A percentile compares a stretch with the other conserved stretches of the same genome.
phyloP scores from a whole-genome alignment of 1,140 invertebrate genomes.

The Diorhabda carinulata region DNA sequence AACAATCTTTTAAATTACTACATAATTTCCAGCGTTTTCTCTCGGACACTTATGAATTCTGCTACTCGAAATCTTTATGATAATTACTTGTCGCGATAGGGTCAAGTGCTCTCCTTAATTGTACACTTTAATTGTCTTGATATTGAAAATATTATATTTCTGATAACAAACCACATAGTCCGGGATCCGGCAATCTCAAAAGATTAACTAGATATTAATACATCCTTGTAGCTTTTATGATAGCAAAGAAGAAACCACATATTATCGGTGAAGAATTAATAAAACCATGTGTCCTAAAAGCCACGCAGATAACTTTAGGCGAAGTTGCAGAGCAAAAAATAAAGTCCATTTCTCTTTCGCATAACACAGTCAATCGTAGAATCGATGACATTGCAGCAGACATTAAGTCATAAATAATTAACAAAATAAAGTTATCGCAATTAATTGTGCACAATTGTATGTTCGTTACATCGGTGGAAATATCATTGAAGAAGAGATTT shows the following conservation, averaged over 20 bases:
- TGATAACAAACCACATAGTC: too few relatives aligned
- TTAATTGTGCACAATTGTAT: constrained; percentile 31
- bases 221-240: background rate
- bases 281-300: constrained; percentile 3
- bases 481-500: constrained; percentile 16
- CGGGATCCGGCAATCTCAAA: too few relatives aligned
- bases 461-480: constrained; percentile 23
- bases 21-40: too few relatives aligned
- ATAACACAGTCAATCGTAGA: constrained; percentile 8
- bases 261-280: constrained; percentile 9
- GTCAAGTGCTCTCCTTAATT: too few relatives aligned
- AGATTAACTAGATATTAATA: too few relatives aligned
- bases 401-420: constrained; percentile 6
- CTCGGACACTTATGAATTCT: too few relatives aligned
- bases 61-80: too few relatives aligned
- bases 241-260: constrained; percentile 11
- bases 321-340: constrained; percentile 16
- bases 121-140: too few relatives aligned
- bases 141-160: too few relatives aligned
- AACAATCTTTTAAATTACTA: too few relatives aligned
- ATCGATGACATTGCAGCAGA: constrained; percentile 18
- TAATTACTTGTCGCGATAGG: too few relatives aligned
- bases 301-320: constrained; percentile 7
- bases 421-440: constrained; percentile 16
- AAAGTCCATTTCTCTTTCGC: constrained; percentile 15